phyloP scores from a whole-genome alignment of 2,113 vertebrate species.

The Enhydra lutris region DNA sequence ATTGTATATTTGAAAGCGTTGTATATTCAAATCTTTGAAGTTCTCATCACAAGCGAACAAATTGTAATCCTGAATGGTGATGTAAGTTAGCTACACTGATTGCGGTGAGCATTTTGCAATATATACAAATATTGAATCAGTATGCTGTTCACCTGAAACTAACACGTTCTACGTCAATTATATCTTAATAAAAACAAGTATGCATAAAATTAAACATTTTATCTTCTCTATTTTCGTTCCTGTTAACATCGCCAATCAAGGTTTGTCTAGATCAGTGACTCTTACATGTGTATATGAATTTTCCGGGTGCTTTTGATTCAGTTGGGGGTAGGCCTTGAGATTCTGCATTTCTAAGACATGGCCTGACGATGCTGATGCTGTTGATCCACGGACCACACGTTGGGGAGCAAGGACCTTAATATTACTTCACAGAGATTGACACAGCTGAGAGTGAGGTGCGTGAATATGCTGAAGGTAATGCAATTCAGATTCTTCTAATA shows the following conservation, averaged over 20 bases:
- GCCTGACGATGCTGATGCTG: background rate
- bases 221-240: background rate
- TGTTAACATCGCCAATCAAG: background rate
- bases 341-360: background rate
- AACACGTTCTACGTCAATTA: background rate
- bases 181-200: background rate
- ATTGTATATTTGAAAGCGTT: background rate
- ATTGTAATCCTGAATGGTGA: background rate
- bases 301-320: background rate
- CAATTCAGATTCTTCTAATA: background rate
- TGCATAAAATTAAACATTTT: background rate
- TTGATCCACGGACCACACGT: background rate
- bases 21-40: background rate
- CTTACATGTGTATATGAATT: background rate
- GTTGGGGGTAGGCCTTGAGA: background rate
- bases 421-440: background rate
- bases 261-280: background rate
- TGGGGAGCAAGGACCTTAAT: background rate
- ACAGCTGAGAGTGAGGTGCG: background rate
- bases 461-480: background rate
- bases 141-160: background rate
- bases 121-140: background rate
- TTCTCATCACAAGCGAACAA: background rate
- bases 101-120: background rate
- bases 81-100: background rate